phyloP scores from a whole-genome alignment of 1,140 invertebrate genomes.

The Tetramorium parvispinum region DNA sequence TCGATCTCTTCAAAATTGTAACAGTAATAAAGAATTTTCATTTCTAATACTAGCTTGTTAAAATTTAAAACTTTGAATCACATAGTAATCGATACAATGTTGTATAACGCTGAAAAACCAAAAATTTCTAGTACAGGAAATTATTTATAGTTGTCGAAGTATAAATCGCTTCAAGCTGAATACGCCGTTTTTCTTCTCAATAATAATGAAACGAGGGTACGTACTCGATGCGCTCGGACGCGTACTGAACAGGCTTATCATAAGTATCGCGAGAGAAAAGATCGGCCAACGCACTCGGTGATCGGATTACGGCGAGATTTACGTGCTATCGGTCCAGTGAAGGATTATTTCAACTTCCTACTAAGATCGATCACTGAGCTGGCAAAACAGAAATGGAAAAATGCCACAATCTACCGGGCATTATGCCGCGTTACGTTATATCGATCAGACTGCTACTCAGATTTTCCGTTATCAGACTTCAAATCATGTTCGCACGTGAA shows the following conservation, averaged over 20 bases:
- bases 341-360: constrained; percentile 59
- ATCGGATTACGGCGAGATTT: constrained; percentile 66
- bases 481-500: background rate
- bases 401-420: constrained; percentile 21
- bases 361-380: constrained; percentile 39
- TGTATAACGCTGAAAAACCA: background rate
- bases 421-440: constrained; percentile 38
- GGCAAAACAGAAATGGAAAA: constrained; percentile 45
- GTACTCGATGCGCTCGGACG: constrained; percentile 22
- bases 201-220: background rate
- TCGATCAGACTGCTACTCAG: background rate
- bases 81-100: background rate
- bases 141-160: background rate
- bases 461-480: constrained; percentile 8
- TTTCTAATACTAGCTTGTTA: background rate
- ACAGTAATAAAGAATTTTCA: background rate
- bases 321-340: constrained; percentile 25
- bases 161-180: constrained; percentile 28
- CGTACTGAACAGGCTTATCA: constrained; percentile 47
- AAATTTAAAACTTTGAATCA: background rate
- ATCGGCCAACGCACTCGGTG: constrained; percentile 35
- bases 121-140: background rate
- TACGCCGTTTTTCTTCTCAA: constrained; percentile 8
- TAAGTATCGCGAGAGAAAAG: constrained; percentile 58
- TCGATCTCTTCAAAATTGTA: background rate